phyloP scores from a whole-genome alignment of 2,797 vertebrate species.

The Taenioides sp. region DNA sequence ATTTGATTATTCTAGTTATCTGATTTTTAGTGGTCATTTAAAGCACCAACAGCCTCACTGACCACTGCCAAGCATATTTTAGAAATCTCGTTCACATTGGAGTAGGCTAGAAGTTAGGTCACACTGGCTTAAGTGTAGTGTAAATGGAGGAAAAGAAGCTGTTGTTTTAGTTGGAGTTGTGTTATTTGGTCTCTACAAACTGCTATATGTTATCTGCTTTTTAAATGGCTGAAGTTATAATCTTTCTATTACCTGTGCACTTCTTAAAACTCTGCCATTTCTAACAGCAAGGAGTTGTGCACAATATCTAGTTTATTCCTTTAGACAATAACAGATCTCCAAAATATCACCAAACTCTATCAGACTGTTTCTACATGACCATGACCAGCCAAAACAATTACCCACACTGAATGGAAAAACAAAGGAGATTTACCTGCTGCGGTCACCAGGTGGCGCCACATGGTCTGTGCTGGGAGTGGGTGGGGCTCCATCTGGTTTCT shows the following conservation, averaged over 20 bases:
- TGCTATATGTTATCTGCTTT: too few species aligned
- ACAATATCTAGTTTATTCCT: neutral
- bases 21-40: too few species aligned
- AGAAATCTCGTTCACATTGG: neutral
- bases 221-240: neutral
- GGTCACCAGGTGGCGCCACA: slow-evolving; percentile 86
- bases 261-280: neutral
- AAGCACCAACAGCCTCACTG: too few species aligned
- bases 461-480: slow-evolving; percentile 83
- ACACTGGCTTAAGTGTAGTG: neutral
- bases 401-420: neutral
- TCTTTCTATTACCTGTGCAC: neutral
- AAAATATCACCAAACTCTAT: neutral
- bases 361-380: too few species aligned
- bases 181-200: neutral
- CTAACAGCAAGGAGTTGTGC: neutral
- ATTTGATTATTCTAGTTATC: too few species aligned
- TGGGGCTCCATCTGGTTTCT: slow-evolving; percentile 91
- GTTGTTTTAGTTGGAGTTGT: too few species aligned
- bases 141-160: neutral
- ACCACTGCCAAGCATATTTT: too few species aligned
- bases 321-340: neutral
- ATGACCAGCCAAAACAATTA: neutral
- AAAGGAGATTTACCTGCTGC: slow-evolving; percentile 82
- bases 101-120: neutral